Evolutionary conservation across 1,140 invertebrate species (phyloP).

Genomic region (Aculops lycopersici): DNA sequence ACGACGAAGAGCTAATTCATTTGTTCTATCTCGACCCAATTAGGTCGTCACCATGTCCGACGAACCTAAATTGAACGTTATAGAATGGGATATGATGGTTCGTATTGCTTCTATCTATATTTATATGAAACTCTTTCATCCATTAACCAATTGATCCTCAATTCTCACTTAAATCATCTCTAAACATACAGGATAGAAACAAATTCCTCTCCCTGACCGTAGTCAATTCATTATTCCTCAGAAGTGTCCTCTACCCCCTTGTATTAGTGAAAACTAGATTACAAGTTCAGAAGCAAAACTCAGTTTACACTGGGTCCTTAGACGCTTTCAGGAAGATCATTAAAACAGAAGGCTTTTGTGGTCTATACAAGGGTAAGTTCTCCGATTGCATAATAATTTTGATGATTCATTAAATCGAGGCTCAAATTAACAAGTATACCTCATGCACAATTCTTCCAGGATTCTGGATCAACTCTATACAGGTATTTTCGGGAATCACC

Average conservation of each 20-base stretch:
- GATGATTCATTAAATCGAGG: constrained; percentile 1
- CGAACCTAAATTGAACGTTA: not conserved
- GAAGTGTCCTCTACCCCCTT: constrained; percentile 67
- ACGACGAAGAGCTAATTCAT: too few species aligned
- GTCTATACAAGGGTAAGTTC: constrained; percentile 82
- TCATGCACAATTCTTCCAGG: constrained; percentile 39
- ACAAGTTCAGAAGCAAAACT: constrained; percentile 50
- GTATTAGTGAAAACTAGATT: constrained; percentile 86
- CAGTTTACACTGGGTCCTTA: constrained; percentile 46
- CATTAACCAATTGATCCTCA: too few species aligned
- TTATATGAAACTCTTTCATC: too few species aligned
- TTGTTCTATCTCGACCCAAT: too few species aligned
- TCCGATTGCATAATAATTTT: constrained; percentile 8
- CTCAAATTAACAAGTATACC: too few species aligned
- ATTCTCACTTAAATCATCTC: too few species aligned
- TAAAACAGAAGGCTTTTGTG: constrained; percentile 43
- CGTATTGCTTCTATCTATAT: too few species aligned
- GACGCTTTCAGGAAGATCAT: constrained; percentile 73
- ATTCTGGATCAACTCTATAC: constrained; percentile 32
- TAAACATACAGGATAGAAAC: not conserved
- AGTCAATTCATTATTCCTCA: constrained; percentile 44
- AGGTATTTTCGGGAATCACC: constrained; percentile 50
- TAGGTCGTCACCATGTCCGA: not conserved
- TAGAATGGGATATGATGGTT: not conserved
- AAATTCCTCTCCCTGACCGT: constrained; percentile 49